phyloP scores from a whole-genome alignment of 2,888 invertebrate species.

The Cistogaster globosa region DNA sequence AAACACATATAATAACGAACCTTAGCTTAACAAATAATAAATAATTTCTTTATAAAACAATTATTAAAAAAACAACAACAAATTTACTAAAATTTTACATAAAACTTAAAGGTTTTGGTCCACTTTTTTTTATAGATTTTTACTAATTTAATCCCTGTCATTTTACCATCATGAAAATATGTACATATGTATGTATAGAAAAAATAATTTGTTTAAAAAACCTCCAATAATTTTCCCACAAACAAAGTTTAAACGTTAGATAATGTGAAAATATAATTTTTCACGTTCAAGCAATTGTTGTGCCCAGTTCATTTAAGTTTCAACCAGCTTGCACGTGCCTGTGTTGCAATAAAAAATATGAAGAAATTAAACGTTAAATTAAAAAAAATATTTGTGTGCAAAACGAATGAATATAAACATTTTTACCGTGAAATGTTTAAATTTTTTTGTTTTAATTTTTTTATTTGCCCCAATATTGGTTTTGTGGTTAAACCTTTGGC shows the following conservation, averaged over 20 bases:
- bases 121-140: too few species aligned
- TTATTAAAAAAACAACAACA: too few species aligned
- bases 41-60: too few species aligned
- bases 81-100: too few species aligned
- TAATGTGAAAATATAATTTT: conserved; percentile 6
- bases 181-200: background rate
- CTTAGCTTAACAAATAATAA: too few species aligned
- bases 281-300: conserved; percentile 45
- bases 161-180: background rate
- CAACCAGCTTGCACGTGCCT: conserved; percentile 51
- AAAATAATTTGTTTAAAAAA: background rate
- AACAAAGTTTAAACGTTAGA: conserved; percentile 1
- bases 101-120: too few species aligned
- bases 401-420: conserved; percentile 35
- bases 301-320: conserved; percentile 28
- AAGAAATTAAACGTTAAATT: conserved; percentile 29
- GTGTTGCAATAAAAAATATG: conserved; percentile 28
- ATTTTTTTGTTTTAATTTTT: background rate
- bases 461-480: conserved; percentile 10
- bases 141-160: background rate
- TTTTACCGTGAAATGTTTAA: conserved; percentile 53
- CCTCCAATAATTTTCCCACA: conserved; percentile 20
- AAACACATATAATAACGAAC: too few species aligned
- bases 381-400: conserved; percentile 22
- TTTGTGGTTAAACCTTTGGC: conserved; percentile 68